Evolutionary conservation across 2,113 vertebrate genomes (phyloP), one percentile per base, ranked within the genome.

Genomic region (Crotophaga sulcirostris): DNA sequence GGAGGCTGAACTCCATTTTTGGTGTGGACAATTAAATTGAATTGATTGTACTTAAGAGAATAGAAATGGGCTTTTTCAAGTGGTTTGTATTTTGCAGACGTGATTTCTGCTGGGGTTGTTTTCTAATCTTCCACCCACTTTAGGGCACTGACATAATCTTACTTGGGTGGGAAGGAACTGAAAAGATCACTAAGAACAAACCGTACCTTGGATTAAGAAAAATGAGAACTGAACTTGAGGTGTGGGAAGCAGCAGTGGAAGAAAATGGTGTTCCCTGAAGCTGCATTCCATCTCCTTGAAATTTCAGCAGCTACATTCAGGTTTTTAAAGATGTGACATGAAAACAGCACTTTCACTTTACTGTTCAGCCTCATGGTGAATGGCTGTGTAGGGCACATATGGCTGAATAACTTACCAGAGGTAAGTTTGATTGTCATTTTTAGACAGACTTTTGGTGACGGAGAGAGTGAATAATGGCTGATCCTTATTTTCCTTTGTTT

Each of bases 401-500:
- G 6, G 13, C 0, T 87, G 62, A 25, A 20, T 81, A 63, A 33
- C 9, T 60, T 68, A 23, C 11, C 29, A 69, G 29, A 55, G 34
- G 13, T 83, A 64, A 59, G 73, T 96, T 94, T 87, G 90, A 64
- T 88, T 89, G 67, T 93, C 67, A 17, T 44, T 94, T 82, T 59
- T 44, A 63, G 28, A 11, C 10, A 38, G 84, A 23, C 29, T 89
- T 63, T 47, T 85, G 59, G 33, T 75, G 55, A 23, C 0, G 0
- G 56, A 56, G 29, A 9, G 67, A 63, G 70, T 80, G 51, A 67
- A 42, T 87, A 85, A 66, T 58, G 62, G 58, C 77, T 89, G 54
- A 47, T 69, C 26, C 3, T 91, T 76, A 38, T 86, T 87, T 94
- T 78, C 19, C 33, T 79, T 94, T 67, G 18, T 91, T 84, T 86